Percentiles rank a stretch among this genome's conserved stretches.
These are phyloP conservation scores for Chrysina gloriosa DNA, from an alignment of 2,888 invertebrate species.

Conservation along the genomic window DNA sequence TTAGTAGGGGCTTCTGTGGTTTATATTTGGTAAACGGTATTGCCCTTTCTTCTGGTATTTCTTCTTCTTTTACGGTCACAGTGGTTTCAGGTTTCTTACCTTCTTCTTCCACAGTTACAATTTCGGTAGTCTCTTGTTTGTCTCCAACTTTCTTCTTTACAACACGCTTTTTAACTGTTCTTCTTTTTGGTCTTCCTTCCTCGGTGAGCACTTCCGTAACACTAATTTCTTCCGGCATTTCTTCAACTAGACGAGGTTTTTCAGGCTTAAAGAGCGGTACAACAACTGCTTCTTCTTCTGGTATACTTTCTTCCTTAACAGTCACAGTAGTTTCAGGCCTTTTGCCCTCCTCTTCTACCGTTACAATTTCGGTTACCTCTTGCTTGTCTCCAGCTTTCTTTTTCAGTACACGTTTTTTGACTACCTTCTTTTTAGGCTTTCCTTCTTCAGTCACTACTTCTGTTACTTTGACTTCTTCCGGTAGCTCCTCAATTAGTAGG, in stretches of 20 bases:
- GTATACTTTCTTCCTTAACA: conserved; percentile 54
- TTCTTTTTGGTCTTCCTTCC: conserved; percentile 60
- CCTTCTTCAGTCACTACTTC: conserved; percentile 62
- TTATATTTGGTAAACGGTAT: no score
- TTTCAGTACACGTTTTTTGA: conserved; percentile 55
- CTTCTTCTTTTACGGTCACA: conserved; percentile 52
- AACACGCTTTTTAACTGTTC: conserved; percentile 53
- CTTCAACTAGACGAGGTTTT: conserved; percentile 48
- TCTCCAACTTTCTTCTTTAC: conserved; percentile 57
- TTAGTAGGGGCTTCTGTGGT: no score
- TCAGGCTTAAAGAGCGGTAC: conserved; percentile 52
- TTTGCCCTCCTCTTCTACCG: conserved; percentile 62
- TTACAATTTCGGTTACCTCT: conserved; percentile 60
- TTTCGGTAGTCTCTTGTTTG: conserved; percentile 64
- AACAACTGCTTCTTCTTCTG: conserved; percentile 45
- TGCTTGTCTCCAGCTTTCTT: conserved; percentile 53
- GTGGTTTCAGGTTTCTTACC: conserved; percentile 54
- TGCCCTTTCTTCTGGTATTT: conserved; percentile 50
- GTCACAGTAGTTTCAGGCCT: conserved; percentile 60
- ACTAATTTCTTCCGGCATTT: conserved; percentile 61
- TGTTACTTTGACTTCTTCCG: conserved; percentile 56
- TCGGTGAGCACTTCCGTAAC: conserved; percentile 59
- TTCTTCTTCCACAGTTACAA: conserved; percentile 53
- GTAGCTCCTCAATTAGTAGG: conserved; percentile 54
- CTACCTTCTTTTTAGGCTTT: conserved; percentile 55